Percentiles rank a stretch among this genome's conserved stretches.
phyloP scores from a whole-genome alignment of 2,888 invertebrate genomes.

The Minunthozetes semirufus region DNA sequence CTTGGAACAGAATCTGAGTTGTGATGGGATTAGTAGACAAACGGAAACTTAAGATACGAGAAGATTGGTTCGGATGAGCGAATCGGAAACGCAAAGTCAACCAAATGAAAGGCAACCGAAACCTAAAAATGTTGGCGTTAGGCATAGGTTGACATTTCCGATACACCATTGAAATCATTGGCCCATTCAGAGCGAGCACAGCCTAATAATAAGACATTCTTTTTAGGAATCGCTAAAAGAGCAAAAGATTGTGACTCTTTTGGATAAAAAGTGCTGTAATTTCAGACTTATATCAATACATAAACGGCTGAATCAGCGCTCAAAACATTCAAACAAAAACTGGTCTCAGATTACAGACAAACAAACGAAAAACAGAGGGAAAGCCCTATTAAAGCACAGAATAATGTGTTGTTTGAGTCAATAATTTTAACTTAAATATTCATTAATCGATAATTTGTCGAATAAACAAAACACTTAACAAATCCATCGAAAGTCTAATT shows the following conservation, averaged over 20 bases:
- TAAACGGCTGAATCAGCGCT: constrained; percentile 3
- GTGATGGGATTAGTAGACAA: too few species aligned
- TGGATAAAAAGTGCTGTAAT: neutral
- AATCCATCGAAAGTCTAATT: too few species aligned
- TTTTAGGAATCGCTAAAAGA: too few species aligned
- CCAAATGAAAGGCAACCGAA: neutral
- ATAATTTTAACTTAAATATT: too few species aligned
- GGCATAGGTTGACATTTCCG: neutral
- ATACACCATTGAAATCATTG: neutral
- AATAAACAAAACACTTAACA: too few species aligned
- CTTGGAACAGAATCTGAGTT: too few species aligned
- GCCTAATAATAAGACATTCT: too few species aligned
- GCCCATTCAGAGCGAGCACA: too few species aligned
- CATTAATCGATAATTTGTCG: too few species aligned
- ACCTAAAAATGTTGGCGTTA: neutral
- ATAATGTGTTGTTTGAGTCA: neutral
- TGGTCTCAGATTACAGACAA: neutral
- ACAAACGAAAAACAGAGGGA: neutral
- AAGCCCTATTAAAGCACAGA: neutral
- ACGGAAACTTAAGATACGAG: neutral
- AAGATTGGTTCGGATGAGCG: neutral
- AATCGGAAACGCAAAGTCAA: neutral
- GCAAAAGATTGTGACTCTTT: neutral
- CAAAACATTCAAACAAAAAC: neutral
- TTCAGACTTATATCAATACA: neutral